Evolutionary conservation across 2,797 vertebrate species (phyloP).

Genomic region (Mormyrus proboscirostris): DNA sequence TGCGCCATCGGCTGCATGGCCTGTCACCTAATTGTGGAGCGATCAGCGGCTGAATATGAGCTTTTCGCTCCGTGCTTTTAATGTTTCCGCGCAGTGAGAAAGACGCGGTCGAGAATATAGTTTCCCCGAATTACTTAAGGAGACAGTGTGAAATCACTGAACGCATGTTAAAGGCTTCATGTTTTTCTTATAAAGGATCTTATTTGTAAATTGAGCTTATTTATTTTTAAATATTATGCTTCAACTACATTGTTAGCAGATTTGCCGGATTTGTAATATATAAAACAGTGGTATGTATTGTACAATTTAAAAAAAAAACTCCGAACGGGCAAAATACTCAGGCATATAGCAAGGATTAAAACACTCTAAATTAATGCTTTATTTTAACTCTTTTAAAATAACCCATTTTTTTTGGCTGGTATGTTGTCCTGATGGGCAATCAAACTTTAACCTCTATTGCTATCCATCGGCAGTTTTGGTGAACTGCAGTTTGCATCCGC

Average conservation of each 20-base stretch:
- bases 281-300: background rate
- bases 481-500: background rate
- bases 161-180: background rate
- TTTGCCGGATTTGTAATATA: background rate
- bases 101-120: background rate
- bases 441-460: background rate
- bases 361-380: background rate
- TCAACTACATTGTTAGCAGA: background rate
- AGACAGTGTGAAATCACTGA: background rate
- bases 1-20: background rate
- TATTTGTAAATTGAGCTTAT: background rate
- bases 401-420: background rate
- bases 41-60: conserved; percentile 17
- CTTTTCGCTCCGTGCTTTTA: background rate
- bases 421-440: background rate
- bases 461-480: background rate
- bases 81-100: background rate
- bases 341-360: background rate
- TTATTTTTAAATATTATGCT: background rate
- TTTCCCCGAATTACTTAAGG: background rate
- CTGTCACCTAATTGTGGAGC: conserved; percentile 21
- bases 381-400: background rate
- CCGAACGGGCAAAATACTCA: background rate
- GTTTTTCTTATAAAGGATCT: background rate
- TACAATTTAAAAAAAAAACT: background rate